Evolutionary conservation across 2,888 invertebrate species (phyloP), one percentile per base, ranked within the genome.

Genomic region (Cephus spinipes): DNA sequence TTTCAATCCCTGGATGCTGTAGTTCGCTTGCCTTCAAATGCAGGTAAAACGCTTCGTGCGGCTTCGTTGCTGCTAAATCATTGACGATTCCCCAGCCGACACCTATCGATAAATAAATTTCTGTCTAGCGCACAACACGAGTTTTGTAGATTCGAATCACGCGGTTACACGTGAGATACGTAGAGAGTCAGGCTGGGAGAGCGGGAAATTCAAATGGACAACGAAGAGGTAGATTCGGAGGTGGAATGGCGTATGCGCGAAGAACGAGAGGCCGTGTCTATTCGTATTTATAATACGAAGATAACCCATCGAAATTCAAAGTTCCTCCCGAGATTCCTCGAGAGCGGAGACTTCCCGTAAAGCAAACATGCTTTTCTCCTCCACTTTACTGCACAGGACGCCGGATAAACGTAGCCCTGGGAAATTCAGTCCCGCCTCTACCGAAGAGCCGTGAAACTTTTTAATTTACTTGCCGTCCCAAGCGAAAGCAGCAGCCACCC

Each of bases 381-480:
- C 6, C 23, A 23, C 23, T 55, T 23, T 55, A 9, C 40, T 23
- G 40, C 15, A 55, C 2, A 55, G 55, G 55, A 55, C 15, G 55
- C 0, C 55, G 23, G 23, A 23, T 55, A 55, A 55, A 55, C 55
- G 55, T 55, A 55, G 15, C 55, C 23, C 55, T 55, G 23, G 23
- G 23, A 55, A 55, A 55, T 55, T 55, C 23, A 31, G 31, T 33
- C 12, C 4, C 71, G 71, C 30, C 33, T 71, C 11, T 33, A 34
- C 12, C 31, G 71, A 71, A 11, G 31, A 32, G 71, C 4, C 71
- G 71, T 6, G 31, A 71, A 71, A 71, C 71, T 71, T 71, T 71
- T 71, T 71, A 71, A 71, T 71, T 71, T 71, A 71, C 71, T 71
- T 71, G 12, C 30, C 31, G 71, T 32, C 55, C 55, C 55, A 55